A percentile compares a stretch with the other conserved stretches of the same genome.
Evolutionary conservation across 2,888 invertebrate genomes (phyloP).

Genomic region (Agriopis aurantiaria): DNA sequence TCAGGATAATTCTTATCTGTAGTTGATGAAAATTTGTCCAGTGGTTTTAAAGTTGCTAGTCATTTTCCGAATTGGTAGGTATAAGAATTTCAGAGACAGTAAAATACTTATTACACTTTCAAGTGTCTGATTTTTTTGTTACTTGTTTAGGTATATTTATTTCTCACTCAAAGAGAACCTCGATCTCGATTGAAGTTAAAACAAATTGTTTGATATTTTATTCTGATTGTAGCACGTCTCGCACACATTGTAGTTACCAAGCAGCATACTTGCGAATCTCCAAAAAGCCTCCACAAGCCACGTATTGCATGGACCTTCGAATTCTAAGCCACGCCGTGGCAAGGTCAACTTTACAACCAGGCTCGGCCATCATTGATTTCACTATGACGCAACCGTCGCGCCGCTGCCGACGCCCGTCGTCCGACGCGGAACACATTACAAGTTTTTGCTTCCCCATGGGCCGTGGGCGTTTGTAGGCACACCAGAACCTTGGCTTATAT

Average conservation of each 20-base stretch:
- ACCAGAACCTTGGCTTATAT: slow-evolving; percentile 32
- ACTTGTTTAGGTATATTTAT: too few species aligned
- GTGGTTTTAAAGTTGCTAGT: too few species aligned
- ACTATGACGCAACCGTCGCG: slow-evolving; percentile 72
- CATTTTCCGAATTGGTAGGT: too few species aligned
- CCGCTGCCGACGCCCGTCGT: slow-evolving; percentile 51
- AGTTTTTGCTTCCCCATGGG: slow-evolving; percentile 62
- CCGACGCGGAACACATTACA: slow-evolving; percentile 63
- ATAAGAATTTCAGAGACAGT: too few species aligned
- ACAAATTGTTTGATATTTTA: too few species aligned
- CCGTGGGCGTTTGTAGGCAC: slow-evolving; percentile 53
- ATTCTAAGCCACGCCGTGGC: slow-evolving; percentile 43
- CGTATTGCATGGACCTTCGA: slow-evolving; percentile 39
- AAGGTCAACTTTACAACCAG: slow-evolving; percentile 82
- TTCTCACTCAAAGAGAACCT: too few species aligned
- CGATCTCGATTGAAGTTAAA: too few species aligned
- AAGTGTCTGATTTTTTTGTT: too few species aligned
- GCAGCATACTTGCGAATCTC: neutral
- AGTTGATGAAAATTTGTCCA: too few species aligned
- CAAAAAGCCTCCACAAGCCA: neutral
- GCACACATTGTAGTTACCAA: slow-evolving; percentile 1
- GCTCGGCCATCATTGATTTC: slow-evolving; percentile 78
- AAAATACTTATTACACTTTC: too few species aligned
- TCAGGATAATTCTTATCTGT: too few species aligned
- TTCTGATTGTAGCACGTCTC: neutral